phyloP scores from a whole-genome alignment of 2,888 invertebrate species.

The Dioctria rufipes region DNA sequence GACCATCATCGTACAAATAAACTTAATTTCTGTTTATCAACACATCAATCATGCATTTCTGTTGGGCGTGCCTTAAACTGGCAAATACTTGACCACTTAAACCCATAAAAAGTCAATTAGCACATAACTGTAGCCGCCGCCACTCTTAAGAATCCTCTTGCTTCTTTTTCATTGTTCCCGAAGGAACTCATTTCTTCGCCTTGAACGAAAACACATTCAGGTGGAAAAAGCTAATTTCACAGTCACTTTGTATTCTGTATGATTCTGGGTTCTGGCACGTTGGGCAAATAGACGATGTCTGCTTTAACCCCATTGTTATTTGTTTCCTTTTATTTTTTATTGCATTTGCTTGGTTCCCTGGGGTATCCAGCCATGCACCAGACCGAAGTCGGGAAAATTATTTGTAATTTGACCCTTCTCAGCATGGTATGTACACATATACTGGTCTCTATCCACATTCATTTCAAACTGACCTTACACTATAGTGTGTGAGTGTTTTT shows the following conservation, averaged over 20 bases:
- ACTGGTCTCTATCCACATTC: too few relatives aligned
- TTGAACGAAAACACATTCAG: slow-evolving; percentile 8
- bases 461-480: too few relatives aligned
- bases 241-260: slow-evolving; percentile 25
- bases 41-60: slow-evolving; percentile 45
- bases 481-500: background rate
- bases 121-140: slow-evolving; percentile 13
- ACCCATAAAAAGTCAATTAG: slow-evolving; percentile 52
- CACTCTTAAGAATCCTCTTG: background rate
- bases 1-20: slow-evolving; percentile 3
- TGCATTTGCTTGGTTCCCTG: background rate
- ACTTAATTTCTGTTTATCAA: slow-evolving; percentile 17
- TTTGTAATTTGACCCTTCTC: slow-evolving; percentile 7
- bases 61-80: slow-evolving; percentile 36
- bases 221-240: slow-evolving; percentile 44
- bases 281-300: too few relatives aligned
- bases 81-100: slow-evolving; percentile 29
- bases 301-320: too few relatives aligned
- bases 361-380: background rate
- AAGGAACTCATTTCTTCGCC: slow-evolving; percentile 5
- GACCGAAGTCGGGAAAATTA: background rate
- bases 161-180: slow-evolving; percentile 9
- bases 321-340: too few relatives aligned
- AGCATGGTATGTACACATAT: background rate
- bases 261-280: too few relatives aligned